Evolutionary conservation across 2,113 vertebrate genomes (phyloP).

Genomic region (Paradisaea rubra): DNA sequence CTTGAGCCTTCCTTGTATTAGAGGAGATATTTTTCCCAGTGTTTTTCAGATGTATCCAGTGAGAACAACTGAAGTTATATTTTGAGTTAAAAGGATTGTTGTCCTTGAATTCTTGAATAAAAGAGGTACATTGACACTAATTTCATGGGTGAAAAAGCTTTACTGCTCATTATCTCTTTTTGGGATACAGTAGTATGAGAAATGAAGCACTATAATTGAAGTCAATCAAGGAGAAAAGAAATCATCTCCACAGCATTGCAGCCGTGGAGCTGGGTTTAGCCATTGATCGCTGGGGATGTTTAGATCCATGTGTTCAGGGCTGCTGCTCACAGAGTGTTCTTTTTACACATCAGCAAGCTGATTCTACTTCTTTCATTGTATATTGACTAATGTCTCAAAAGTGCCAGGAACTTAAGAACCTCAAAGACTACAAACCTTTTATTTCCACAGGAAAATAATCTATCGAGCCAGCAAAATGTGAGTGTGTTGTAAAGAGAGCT

Average conservation of each 20-base stretch:
- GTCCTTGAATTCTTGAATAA: conserved; percentile 36
- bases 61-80: neutral
- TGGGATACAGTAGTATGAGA: conserved; percentile 20
- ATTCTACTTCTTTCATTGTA: neutral
- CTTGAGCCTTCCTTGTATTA: neutral
- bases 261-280: neutral
- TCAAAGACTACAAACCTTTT: neutral
- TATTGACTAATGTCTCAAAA: neutral
- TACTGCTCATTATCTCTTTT: conserved; percentile 44
- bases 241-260: neutral
- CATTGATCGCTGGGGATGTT: neutral
- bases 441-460: neutral
- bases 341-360: neutral
- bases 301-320: neutral
- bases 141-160: conserved; percentile 56
- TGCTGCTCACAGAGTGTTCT: neutral
- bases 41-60: neutral
- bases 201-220: conserved; percentile 53
- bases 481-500: neutral
- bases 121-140: conserved; percentile 22
- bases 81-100: conserved; percentile 26
- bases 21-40: neutral
- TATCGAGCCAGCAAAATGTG: neutral
- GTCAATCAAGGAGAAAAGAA: conserved; percentile 53
- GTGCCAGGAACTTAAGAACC: neutral